phyloP scores from a whole-genome alignment of 1,140 invertebrate species.

The Drosophila yakuba region DNA sequence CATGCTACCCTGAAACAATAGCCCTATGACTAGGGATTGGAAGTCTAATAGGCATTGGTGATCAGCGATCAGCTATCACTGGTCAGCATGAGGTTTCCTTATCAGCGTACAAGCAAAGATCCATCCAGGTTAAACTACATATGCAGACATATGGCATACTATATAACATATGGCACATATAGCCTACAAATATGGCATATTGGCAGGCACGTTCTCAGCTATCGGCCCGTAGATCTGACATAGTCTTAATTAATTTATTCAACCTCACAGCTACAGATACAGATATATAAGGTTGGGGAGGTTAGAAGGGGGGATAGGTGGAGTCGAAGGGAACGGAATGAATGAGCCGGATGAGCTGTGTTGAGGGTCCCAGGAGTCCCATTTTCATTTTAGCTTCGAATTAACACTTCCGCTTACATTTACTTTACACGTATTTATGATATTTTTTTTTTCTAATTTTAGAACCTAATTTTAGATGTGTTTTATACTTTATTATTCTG shows the following conservation, averaged over 20 bases:
- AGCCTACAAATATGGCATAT: background rate
- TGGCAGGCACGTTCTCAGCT: constrained; percentile 2
- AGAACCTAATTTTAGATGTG: constrained; percentile 21
- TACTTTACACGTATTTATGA: constrained; percentile 31
- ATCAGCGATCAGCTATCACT: background rate
- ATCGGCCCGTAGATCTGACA: constrained; percentile 35
- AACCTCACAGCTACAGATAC: constrained; percentile 13
- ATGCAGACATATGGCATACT: constrained; percentile 1
- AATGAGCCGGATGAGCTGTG: too few relatives aligned
- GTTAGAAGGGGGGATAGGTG: constrained; percentile 1
- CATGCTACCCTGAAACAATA: constrained; percentile 29
- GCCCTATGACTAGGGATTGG: background rate
- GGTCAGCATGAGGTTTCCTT: constrained; percentile 17
- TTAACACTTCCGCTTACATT: constrained; percentile 6
- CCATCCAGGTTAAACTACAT: constrained; percentile 42
- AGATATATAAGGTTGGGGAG: constrained; percentile 1
- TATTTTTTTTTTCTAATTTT: constrained; percentile 27
- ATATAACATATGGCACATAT: too few relatives aligned
- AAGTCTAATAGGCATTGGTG: constrained; percentile 2
- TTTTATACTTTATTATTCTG: constrained; percentile 18
- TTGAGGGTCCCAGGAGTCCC: constrained; percentile 2
- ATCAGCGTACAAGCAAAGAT: constrained; percentile 49
- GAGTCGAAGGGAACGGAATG: background rate
- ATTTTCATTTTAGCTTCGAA: constrained; percentile 3
- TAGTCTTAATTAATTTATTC: constrained; percentile 70